phyloP scores from a whole-genome alignment of 2,888 invertebrate species.

The Dryomyza anilis region DNA sequence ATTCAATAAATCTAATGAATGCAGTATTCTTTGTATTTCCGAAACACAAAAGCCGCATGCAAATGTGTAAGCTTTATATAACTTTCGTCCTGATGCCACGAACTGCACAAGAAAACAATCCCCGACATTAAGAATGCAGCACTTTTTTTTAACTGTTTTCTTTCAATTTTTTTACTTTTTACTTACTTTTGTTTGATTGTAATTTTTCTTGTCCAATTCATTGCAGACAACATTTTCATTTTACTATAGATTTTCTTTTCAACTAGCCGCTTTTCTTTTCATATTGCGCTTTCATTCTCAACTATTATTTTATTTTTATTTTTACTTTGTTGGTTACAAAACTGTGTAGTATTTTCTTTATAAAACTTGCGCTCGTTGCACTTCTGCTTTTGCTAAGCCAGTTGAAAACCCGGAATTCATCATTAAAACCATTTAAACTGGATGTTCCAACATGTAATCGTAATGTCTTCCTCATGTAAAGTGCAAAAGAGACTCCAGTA shows the following conservation, averaged over 20 bases:
- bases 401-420: conserved; percentile 34
- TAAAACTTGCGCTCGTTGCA: background rate
- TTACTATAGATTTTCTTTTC: background rate
- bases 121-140: background rate
- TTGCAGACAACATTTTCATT: conserved; percentile 9
- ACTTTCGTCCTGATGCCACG: background rate
- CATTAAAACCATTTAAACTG: conserved; percentile 47
- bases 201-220: background rate
- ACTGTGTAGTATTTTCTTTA: background rate
- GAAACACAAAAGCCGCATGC: no score
- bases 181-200: background rate
- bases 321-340: no score
- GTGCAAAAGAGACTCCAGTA: no score
- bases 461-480: conserved; percentile 4
- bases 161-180: no score
- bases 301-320: background rate
- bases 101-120: background rate
- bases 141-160: no score
- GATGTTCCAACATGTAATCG: conserved; percentile 43
- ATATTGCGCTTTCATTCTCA: background rate
- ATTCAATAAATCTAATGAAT: no score
- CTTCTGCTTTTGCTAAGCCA: background rate
- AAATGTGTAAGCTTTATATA: no score
- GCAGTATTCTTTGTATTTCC: no score
- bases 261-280: background rate